Evolutionary conservation across 2,113 vertebrate genomes (phyloP), one percentile per base, ranked within the genome.

Genomic region (Psilopogon haemacephalus): DNA sequence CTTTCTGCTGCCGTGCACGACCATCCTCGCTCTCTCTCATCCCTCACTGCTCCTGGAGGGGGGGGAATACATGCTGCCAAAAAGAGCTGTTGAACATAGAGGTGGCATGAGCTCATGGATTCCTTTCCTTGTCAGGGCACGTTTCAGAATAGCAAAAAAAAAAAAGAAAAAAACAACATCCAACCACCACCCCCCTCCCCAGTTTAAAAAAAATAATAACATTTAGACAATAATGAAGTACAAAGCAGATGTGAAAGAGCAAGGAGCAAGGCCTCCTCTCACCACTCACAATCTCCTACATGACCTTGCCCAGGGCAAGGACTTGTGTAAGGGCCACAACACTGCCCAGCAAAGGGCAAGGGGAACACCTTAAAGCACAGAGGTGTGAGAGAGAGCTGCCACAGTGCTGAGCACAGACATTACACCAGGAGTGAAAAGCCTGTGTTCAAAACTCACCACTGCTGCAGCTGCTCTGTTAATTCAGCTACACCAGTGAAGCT

Each of bases 211-310:
- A 12, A 50, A 48, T 46, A 46, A 46, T 46, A 46, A 18, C 46
- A 48, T 40, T 40, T 40, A 21, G 26, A n/a, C n/a, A n/a, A n/a
- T n/a, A 26, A 30, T 9, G 1, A 59, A 65, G 18, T n/a, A 26
- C 17, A 32, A 28, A 28, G 26, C 55, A 35, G 15, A 62, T 50
- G 12, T 50, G 32, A 60, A 88, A 69, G 2, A 62, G 20, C n/a
- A 38, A 76, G 32, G 2, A 70, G 20, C 37, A 38, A 76, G 32
- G 15, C 42, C 9, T 76, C 30, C 38, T 63, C 55, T 63, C 0
- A 0, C 23, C 30, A 9, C 12, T n/a, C 2, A 0, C 55, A 37
- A 27, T 68, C 40, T 17, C 42, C 35, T 23, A 3, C 14, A 3
- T 6, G 21, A 11, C n/a, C 35, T 56, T 48, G 27, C 20, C 19